These are phyloP conservation scores for Plecotus auritus DNA, from an alignment of 2,113 vertebrate species.

Conservation along the genomic window DNA sequence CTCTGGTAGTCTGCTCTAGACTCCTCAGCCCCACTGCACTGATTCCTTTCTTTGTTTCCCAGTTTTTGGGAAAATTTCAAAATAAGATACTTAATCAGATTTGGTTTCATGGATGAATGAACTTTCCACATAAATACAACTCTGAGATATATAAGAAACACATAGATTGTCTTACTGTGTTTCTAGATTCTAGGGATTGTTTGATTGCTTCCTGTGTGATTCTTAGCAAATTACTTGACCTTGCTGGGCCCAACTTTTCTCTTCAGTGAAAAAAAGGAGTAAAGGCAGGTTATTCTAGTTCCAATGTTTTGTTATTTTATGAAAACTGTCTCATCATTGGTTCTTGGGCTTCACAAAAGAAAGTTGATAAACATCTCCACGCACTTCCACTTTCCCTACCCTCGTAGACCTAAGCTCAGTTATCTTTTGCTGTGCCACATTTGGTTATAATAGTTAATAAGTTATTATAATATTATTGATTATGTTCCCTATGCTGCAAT, in stretches of 20 bases:
- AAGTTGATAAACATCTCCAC: not conserved
- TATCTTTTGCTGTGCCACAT: not conserved
- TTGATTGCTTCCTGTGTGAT: not conserved
- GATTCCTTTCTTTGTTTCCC: not conserved
- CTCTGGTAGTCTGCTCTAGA: not conserved
- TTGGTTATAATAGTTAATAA: not conserved
- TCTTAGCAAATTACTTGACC: not conserved
- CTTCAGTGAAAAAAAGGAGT: not conserved
- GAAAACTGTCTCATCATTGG: not conserved
- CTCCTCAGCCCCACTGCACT: not conserved
- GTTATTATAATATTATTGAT: not conserved
- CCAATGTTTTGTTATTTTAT: not conserved
- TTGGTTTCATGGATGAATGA: not conserved
- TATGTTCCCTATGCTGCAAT: not conserved
- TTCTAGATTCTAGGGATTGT: not conserved
- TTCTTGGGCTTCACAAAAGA: not conserved
- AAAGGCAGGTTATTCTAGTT: not conserved
- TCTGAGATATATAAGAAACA: not conserved
- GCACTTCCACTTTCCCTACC: rapidly evolving
- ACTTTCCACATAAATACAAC: not conserved
- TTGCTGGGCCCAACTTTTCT: not conserved
- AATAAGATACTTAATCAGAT: not conserved
- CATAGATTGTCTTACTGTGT: not conserved
- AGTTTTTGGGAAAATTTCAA: not conserved
- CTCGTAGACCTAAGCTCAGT: not conserved